A percentile compares a stretch with the other conserved stretches of the same genome.
Evolutionary conservation across 2,113 vertebrate genomes (phyloP).

Genomic region (Strix aluco): DNA sequence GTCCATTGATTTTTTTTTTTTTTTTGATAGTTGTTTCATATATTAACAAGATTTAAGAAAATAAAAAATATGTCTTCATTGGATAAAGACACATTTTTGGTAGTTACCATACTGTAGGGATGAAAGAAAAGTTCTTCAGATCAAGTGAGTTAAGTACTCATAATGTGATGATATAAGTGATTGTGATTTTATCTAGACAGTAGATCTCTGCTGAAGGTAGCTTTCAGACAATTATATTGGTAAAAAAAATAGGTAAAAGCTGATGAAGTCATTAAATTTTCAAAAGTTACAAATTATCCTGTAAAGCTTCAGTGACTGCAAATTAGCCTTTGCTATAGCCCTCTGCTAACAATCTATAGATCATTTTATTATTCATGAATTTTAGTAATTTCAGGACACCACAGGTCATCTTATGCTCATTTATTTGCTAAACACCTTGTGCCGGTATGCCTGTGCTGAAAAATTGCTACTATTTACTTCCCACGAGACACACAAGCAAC

Average conservation of each 20-base stretch:
- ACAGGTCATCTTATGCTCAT: slow-evolving; percentile 81
- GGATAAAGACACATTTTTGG: neutral
- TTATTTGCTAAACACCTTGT: slow-evolving; percentile 84
- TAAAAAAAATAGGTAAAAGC: slow-evolving; percentile 73
- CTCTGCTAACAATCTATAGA: slow-evolving; percentile 82
- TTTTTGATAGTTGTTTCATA: neutral
- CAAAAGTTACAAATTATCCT: slow-evolving; percentile 83
- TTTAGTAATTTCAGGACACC: slow-evolving; percentile 83
- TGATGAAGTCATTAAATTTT: slow-evolving; percentile 84
- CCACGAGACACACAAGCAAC: slow-evolving; percentile 76
- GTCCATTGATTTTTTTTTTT: neutral
- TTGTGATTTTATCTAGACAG: slow-evolving; percentile 39
- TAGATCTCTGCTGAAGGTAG: slow-evolving; percentile 38
- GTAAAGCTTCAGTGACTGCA: slow-evolving; percentile 78
- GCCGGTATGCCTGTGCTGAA: slow-evolving; percentile 74
- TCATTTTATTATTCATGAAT: slow-evolving; percentile 85
- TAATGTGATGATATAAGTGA: neutral
- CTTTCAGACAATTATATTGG: slow-evolving; percentile 68
- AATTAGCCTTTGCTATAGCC: slow-evolving; percentile 80
- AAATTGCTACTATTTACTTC: slow-evolving; percentile 82
- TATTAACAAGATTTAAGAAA: neutral
- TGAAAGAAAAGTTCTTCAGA: neutral
- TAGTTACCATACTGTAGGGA: neutral
- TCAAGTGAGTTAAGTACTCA: neutral
- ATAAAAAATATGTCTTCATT: neutral